Evolutionary conservation across 2,113 vertebrate genomes (phyloP).

Genomic region (Spea multiplicata): DNA sequence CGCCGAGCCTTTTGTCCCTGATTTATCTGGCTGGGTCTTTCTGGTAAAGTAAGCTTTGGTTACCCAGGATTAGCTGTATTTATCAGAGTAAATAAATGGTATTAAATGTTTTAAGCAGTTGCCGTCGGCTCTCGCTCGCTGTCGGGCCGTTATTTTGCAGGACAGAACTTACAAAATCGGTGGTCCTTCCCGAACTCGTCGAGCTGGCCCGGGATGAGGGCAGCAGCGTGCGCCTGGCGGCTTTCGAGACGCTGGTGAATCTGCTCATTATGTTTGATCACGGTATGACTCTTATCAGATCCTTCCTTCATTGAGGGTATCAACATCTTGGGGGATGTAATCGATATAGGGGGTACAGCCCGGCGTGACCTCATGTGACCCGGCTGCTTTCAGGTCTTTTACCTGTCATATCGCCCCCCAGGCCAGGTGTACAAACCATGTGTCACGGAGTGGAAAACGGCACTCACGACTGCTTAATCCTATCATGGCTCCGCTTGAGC

Average conservation of each 20-base stretch:
- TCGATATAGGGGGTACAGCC: no score
- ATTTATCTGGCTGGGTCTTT: no score
- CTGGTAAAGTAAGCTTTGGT: no score
- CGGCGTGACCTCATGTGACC: no score
- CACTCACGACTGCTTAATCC: neutral
- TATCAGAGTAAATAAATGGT: no score
- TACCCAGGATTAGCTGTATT: no score
- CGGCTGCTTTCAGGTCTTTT: no score
- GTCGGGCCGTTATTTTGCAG: constrained; percentile 59
- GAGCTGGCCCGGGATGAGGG: constrained; percentile 84
- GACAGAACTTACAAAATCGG: constrained; percentile 80
- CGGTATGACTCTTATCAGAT: constrained; percentile 62
- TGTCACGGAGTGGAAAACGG: no score
- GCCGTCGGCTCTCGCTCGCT: constrained; percentile 7
- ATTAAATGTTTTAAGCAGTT: no score
- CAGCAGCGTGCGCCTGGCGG: constrained; percentile 82
- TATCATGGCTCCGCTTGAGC: neutral
- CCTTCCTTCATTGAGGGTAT: neutral
- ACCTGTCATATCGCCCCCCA: no score
- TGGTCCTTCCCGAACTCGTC: constrained; percentile 85
- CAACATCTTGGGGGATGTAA: no score
- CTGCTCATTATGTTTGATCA: constrained; percentile 84
- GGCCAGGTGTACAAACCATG: neutral
- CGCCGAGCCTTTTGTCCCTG: no score
- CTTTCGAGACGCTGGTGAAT: constrained; percentile 88